Base-by-base conservation (phyloP, 2,888 invertebrate genomes). In the Bhutanitis thaidina region DNA sequence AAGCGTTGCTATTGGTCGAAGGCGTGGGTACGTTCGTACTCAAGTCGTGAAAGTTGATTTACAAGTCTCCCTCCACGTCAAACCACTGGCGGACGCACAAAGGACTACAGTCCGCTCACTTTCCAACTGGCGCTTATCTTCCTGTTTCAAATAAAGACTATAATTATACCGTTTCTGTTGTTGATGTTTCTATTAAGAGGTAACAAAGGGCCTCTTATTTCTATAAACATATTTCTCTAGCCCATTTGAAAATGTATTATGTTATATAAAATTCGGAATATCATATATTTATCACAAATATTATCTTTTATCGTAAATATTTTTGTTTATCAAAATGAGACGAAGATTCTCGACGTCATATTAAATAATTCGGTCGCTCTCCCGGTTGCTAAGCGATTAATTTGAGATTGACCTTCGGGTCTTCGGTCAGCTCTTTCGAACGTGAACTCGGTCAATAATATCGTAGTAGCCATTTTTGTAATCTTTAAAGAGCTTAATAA, bases 11-110 rank as follows among this genome's bases (percentile, higher is more conserved):
- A 73, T 77, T 74, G 71, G 71, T 57, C 46, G 57, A 57, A 55
- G 56, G 62, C 57, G 59, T 65, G 62, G 64, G 59, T 66, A 57
- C 58, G 67, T 63, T 61, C 54, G 64, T 71, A 69, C 66, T 64
- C 62, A 65, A 62, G 59, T 64, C 71, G 85, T 78, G 86, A 87
- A 87, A 86, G 87, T 85, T 77, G 77, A 76, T 73, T 80, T 75
- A 76, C 25, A 71, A 73, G 65, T 56, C 56, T 58, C 58, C 56
- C 56, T 61, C 64, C 70, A 69, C 69, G 29, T 25, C 37, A 39
- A 55, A 54, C 61, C 43, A 53, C 50, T 47, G 30, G 39, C 53
- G 43, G 43, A 50, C 38, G 49, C 57, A 59, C 56, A 64, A 60
- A 57, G 60, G 53, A 55, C 55, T 50, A 49, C 48, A 48, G 60